Evolutionary conservation across 2,888 invertebrate species (phyloP), one percentile per base, ranked within the genome.

Genomic region (Camponotus fellah): DNA sequence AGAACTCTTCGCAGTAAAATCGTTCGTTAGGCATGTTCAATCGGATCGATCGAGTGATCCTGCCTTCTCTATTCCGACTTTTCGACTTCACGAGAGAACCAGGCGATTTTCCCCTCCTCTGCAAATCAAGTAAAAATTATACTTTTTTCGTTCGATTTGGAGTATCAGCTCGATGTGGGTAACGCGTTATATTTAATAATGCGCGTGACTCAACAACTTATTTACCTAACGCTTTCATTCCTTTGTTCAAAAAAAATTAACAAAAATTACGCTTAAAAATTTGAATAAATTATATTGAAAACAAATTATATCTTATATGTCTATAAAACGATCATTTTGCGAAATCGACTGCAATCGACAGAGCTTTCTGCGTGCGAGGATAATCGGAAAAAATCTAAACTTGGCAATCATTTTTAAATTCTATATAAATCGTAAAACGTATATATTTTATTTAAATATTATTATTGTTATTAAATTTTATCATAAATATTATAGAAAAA

Each of bases 1-100:
- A 92, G 91, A 92, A 93, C 91, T 91, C 91, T 93, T 91, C 93
- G 92, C 92, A 91, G 91, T 94, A 94, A 94, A 94, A 94, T 92
- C 90, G 90, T 92, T 92, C 92, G 93, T 92, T 92, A 92, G 93
- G 91, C 91, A 92, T 91, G 64, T 65, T 82, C 84, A 79, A 62
- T 80, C 37, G 69, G 56, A 64, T 87, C 58, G 72, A 60, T 66
- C 79, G 80, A 72, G 62, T 49, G 76, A 64, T 64, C 26, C n/a
- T 40, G 26, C 37, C 8, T 37, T 62, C 56, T 43, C 40, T 62
- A 12, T 75, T 62, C 56, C 40, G 12, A 60, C 21, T 77, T 37
- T 79, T 58, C 46, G 79, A 66, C 26, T 69, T 80, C 46, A 80
- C 17, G 60, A 60, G 37, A 71, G 17, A 80, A 60, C 17, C 40